Percentiles rank a stretch among this genome's conserved stretches.
phyloP scores from a whole-genome alignment of 2,888 invertebrate genomes.

The Neoascia interrupta region DNA sequence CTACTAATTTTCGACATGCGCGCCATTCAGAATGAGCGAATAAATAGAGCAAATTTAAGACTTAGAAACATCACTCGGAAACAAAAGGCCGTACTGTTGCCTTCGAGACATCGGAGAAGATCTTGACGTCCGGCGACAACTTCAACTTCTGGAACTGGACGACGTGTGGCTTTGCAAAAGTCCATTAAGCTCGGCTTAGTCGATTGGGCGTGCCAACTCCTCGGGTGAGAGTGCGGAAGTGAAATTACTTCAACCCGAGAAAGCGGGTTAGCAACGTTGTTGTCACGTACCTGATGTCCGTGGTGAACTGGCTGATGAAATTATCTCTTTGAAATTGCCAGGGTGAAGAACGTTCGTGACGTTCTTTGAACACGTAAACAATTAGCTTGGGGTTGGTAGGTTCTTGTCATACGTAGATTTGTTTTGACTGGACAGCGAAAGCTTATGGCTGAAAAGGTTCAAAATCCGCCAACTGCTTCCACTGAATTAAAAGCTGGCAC shows the following conservation, averaged over 20 bases:
- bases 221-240: background rate
- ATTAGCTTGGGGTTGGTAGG: slow-evolving; percentile 15
- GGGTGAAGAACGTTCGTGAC: background rate
- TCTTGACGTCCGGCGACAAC: background rate
- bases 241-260: background rate
- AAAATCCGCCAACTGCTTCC: slow-evolving; percentile 9
- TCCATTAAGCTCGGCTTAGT: background rate
- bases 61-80: too few species aligned
- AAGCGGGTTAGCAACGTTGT: background rate
- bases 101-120: background rate
- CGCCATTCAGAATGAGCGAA: background rate
- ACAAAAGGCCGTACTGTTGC: background rate
- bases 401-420: too few species aligned
- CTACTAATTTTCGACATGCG: background rate
- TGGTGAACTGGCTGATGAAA: slow-evolving; percentile 3
- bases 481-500: too few species aligned
- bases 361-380: slow-evolving; percentile 13
- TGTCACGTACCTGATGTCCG: slow-evolving; percentile 7
- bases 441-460: too few species aligned
- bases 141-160: background rate
- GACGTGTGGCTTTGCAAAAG: background rate
- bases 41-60: too few species aligned
- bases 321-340: too few species aligned
- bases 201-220: background rate
- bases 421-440: too few species aligned